Evolutionary conservation across 1,140 invertebrate genomes (phyloP), one percentile per base, ranked within the genome.

Genomic region (Leptinotarsa lineolata): DNA sequence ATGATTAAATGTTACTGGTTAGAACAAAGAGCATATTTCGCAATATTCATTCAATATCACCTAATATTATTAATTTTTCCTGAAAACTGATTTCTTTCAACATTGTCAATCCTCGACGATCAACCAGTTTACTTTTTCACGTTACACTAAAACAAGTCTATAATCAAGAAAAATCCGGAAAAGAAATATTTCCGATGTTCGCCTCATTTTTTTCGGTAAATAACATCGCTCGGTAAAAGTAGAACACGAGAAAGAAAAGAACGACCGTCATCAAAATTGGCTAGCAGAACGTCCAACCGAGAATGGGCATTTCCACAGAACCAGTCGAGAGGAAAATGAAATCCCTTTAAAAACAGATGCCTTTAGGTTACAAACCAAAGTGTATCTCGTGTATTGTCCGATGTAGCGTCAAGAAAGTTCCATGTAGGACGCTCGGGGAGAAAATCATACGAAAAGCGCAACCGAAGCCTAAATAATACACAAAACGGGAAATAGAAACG

Each of bases 281-380:
- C 72, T 60, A 69, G 72, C 74, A 24, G 66, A 72, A 67, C 44
- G 69, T 61, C 60, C 69, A 22, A 39, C 71, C 46, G 68, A 58
- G 73, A 73, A 77, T 71, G 76, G 72, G 73, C 70, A 77, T 68
- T 61, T 71, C 67, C 64, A 77, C 70, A 73, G 74, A 78, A 78
- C 75, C 81, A 79, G 74, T 80, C 76, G 74, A 80, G 78, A 75
- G 75, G 78, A 82, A 82, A 82, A 82, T 82, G 78, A 80, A 81
- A 82, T 82, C 77, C 78, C 73, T 82, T 82, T 82, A 79, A 80
- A 80, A 81, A 81, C 81, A 81, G 78, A 81, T 82, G 79, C 78
- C 78, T 82, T 79, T 72, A 72, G 78, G 79, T 78, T 78, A 78
- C 78, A 78, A 74, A 78, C 72, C 76, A 76, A 78, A 78, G 72